These are phyloP conservation scores for Andrena trimmerana DNA, from an alignment of 2,888 invertebrate genomes.

Conservation along the genomic window DNA sequence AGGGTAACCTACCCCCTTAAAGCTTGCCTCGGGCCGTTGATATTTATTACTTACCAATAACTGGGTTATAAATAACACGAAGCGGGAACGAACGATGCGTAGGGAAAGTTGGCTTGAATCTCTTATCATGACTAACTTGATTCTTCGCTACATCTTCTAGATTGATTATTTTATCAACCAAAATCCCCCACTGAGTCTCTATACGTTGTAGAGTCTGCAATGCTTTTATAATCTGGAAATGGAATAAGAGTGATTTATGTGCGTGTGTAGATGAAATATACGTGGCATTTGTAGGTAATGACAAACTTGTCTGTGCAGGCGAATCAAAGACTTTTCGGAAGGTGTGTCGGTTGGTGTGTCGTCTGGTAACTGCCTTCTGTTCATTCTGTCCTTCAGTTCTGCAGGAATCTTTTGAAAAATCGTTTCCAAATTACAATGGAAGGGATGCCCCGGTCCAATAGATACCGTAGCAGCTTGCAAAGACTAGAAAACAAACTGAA, in stretches of 20 bases:
- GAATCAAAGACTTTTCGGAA: conserved; percentile 93
- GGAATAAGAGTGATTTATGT: conserved; percentile 36
- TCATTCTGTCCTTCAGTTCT: conserved; percentile 91
- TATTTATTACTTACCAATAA: conserved; percentile 86
- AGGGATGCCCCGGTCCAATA: conserved; percentile 91
- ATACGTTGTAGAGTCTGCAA: conserved; percentile 96
- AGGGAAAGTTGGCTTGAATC: conserved; percentile 91
- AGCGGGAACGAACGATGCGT: conserved; percentile 87
- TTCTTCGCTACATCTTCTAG: conserved; percentile 96
- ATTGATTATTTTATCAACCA: conserved; percentile 92
- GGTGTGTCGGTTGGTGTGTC: conserved; percentile 89
- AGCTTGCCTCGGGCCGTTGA: background rate
- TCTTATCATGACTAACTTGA: conserved; percentile 87
- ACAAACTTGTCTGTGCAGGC: conserved; percentile 93
- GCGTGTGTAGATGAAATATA: background rate
- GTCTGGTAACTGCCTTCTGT: conserved; percentile 87
- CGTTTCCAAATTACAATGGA: conserved; percentile 93
- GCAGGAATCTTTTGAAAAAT: conserved; percentile 95
- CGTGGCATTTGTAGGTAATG: conserved; percentile 14
- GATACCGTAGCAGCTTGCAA: conserved; percentile 93
- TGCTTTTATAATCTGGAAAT: conserved; percentile 91
- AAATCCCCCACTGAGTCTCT: conserved; percentile 96
- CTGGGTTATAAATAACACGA: conserved; percentile 89
- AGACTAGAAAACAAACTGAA: conserved; percentile 87
- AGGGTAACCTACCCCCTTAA: no score